phyloP scores from a whole-genome alignment of 1,140 invertebrate genomes.

The Danaus plexippus region DNA sequence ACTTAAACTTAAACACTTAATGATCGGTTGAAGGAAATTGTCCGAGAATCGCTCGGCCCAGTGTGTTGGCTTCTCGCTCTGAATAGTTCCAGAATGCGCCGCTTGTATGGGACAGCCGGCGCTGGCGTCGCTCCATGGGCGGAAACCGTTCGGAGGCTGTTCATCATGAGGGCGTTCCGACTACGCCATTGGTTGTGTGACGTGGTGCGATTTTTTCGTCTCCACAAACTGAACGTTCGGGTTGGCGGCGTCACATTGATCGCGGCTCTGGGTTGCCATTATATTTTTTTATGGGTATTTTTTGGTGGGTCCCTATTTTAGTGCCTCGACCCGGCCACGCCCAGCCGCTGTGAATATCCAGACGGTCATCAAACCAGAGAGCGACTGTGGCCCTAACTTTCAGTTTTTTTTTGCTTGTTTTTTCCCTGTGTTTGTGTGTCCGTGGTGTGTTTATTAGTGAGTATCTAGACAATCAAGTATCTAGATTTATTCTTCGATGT shows the following conservation, averaged over 20 bases:
- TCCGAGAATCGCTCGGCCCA: constrained; percentile 66
- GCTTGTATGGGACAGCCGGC: constrained; percentile 51
- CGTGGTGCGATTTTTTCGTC: constrained; percentile 56
- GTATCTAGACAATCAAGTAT: too few species aligned
- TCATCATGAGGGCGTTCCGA: constrained; percentile 32
- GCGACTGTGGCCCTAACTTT: constrained; percentile 44
- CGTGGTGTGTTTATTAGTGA: constrained; percentile 1
- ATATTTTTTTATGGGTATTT: constrained; percentile 70
- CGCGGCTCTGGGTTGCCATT: constrained; percentile 56
- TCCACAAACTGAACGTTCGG: constrained; percentile 45
- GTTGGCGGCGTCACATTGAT: constrained; percentile 60
- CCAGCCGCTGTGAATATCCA: constrained; percentile 42
- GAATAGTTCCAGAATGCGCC: constrained; percentile 50
- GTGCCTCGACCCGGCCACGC: constrained; percentile 66
- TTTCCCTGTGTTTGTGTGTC: constrained; percentile 32
- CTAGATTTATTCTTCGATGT: too few species aligned
- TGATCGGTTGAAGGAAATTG: constrained; percentile 70
- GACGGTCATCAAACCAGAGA: constrained; percentile 56
- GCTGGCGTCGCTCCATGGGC: constrained; percentile 38
- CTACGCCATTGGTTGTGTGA: constrained; percentile 32
- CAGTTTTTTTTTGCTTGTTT: constrained; percentile 48
- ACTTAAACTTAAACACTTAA: constrained; percentile 71
- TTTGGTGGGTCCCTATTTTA: constrained; percentile 59
- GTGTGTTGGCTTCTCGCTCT: constrained; percentile 50
- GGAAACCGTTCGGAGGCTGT: constrained; percentile 36